These are phyloP conservation scores for Panthera leo DNA, from an alignment of 2,113 vertebrate genomes.

Conservation along the genomic window DNA sequence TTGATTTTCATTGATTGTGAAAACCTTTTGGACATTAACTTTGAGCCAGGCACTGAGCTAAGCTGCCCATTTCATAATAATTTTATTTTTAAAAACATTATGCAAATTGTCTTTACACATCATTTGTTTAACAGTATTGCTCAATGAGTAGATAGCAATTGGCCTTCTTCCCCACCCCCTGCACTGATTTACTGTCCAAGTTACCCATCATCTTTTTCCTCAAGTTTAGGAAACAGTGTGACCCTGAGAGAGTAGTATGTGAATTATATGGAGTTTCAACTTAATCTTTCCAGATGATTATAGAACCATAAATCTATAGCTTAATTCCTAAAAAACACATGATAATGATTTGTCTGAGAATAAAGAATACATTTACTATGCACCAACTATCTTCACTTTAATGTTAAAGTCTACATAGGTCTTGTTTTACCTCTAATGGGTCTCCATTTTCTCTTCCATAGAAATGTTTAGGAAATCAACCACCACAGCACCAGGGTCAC, in stretches of 20 bases:
- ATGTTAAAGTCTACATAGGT: background rate
- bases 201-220: background rate
- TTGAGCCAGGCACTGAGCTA: background rate
- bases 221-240: background rate
- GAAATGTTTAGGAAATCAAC: background rate
- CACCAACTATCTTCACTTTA: background rate
- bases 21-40: background rate
- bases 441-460: background rate
- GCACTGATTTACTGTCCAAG: background rate
- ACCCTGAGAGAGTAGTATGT: background rate
- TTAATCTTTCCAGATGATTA: background rate
- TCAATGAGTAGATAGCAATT: background rate
- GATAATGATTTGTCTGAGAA: background rate
- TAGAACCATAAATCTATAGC: background rate
- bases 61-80: background rate
- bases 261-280: background rate
- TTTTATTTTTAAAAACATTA: constrained; percentile 27
- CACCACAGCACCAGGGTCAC: too few relatives aligned
- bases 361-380: background rate
- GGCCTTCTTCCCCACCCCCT: background rate
- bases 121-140: background rate
- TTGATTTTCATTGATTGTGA: constrained; percentile 3
- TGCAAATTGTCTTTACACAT: background rate
- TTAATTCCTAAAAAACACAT: background rate
- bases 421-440: background rate